Evolutionary conservation across 2,113 vertebrate species (phyloP), one percentile per base, ranked within the genome.

Genomic region (Callospermophilus lateralis): DNA sequence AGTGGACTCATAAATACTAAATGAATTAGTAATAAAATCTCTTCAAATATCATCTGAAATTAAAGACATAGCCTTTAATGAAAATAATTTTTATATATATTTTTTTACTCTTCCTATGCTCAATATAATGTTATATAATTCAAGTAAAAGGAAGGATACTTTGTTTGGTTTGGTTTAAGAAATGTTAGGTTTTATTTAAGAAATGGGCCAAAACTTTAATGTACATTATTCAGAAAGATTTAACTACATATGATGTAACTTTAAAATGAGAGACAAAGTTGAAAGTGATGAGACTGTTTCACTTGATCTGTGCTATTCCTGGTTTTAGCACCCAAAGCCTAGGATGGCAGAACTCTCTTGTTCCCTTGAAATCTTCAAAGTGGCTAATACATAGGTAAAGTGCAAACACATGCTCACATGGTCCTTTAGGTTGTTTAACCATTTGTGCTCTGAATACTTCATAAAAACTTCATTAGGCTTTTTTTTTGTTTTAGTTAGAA

Each of bases 1-100:
- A 93, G 42, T 84, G 39, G 53, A 89, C 26, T 95, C 79, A 97
- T 94, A 76, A 93, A 94, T 91, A 89, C 53, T 94, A 94, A 96
- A 93, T 83, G 48, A 97, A 94, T 95, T 83, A 96, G 51, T 92
- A 86, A 93, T 91, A 94, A 93, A 95, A 91, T 79, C 6, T 78
- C 34, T 88, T 85, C 7, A 42, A 84, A 78, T 91, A 93, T 9
- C 32, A 72, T 77, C 28, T 92, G 74, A 94, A 96, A 96, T 92
- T 84, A 96, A 97, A 94, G 73, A 79, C 61, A 78, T 13, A 94
- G 48, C 10, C 20, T 85, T 94, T 80, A 72, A 84, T 89, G 74
- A 91, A 90, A 94, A 79, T 84, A 91, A 73, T 76, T 65, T 97
- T 95, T 96, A 88, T 87, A 42, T 34, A 42, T 92, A n/a, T 72